Evolutionary conservation across 2,797 vertebrate species (phyloP).

Genomic region (Novumbra hubbsi): DNA sequence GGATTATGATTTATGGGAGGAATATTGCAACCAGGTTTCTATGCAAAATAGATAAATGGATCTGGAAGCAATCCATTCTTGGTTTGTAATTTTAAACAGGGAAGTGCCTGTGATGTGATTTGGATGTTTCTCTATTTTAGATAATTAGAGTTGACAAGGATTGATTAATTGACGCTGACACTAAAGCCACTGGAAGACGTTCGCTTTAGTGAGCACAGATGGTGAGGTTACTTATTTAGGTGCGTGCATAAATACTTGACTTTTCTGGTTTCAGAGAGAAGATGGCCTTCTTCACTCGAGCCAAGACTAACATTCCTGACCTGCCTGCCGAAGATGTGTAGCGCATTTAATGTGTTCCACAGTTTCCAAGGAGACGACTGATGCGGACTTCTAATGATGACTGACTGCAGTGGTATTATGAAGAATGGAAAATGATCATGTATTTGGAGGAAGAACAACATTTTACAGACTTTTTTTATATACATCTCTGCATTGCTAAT

Average conservation of each 20-base stretch:
- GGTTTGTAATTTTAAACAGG: not conserved
- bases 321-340: conserved; percentile 91
- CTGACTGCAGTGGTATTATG: conserved; percentile 58
- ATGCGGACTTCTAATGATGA: conserved; percentile 48
- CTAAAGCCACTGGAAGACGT: not conserved
- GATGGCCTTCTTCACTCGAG: conserved; percentile 97
- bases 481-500: conserved; percentile 62
- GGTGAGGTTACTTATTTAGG: not conserved
- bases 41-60: not conserved
- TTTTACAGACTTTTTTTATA: conserved; percentile 51
- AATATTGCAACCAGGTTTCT: no score
- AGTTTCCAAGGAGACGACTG: conserved; percentile 47
- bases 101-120: not conserved
- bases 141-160: not conserved
- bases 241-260: not conserved
- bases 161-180: not conserved
- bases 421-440: conserved; percentile 57
- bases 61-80: not conserved
- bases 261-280: conserved; percentile 82
- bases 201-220: not conserved
- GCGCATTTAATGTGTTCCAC: conserved; percentile 79
- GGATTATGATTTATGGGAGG: no score
- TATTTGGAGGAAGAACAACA: conserved; percentile 42
- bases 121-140: not conserved
- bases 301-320: conserved; percentile 84